Evolutionary conservation across 2,888 invertebrate species (phyloP), one percentile per base, ranked within the genome.

Genomic region (Yponomeuta evonymella): DNA sequence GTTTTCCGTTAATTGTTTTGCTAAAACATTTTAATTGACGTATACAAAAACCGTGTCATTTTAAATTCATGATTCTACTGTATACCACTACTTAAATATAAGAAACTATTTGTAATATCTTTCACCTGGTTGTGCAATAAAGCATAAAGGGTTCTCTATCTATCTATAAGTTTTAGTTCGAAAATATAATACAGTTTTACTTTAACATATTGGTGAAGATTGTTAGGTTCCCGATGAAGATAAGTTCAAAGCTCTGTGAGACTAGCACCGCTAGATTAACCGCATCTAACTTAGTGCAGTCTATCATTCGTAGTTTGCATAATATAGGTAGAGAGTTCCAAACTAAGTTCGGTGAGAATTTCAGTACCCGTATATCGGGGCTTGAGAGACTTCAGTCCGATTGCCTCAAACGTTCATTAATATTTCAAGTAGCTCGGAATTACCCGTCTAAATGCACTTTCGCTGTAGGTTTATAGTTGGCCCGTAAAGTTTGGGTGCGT

Each of bases 361-460:
- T 72, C 68, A 63, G 71, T 77, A 78, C 75, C 79, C 76, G 77
- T 76, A 12, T 12, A 68, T 29, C 51, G 29, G 10, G 68, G 51
- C 48, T 67, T 67, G 48, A 69, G 69, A 29, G 51, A 30, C 23
- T 23, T 12, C 72, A 78, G 77, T 76, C 75, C 72, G 70, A 72
- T 67, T 71, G 70, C 67, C 72, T 43, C 78, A 78, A 77, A 77
- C 76, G 75, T 80, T 83, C 86, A 87, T 88, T 88, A 88, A 86
- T 89, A 89, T 89, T 86, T 86, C 75, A 75, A 85, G 83, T 83
- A 79, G 83, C 79, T 79, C 75, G 76, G 76, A 74, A 78, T 81
- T 82, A 83, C 77, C 77, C 84, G 79, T 76, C 83, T 84, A 86
- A 89, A 89, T 90, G 89, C 87, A 88, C 83, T 87, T 88, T 84